Evolutionary conservation across 2,797 vertebrate genomes (phyloP).

Genomic region (Triplophysa bombifrons): DNA sequence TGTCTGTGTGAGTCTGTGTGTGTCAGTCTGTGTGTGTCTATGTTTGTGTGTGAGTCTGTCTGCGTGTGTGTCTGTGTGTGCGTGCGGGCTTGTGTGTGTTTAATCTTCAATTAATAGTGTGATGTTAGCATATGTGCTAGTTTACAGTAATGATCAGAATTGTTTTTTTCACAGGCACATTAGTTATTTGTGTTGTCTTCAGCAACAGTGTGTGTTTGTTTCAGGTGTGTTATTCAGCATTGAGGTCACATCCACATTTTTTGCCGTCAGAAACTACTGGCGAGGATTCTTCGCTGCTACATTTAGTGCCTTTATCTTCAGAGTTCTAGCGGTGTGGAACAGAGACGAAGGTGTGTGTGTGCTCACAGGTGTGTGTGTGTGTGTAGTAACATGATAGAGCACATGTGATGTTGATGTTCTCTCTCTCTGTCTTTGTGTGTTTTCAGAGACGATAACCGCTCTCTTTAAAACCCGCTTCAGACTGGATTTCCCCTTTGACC

Average conservation of each 20-base stretch:
- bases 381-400: too few relatives aligned
- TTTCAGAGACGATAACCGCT: conserved; percentile 92
- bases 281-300: conserved; percentile 96
- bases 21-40: not conserved
- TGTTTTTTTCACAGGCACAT: too few relatives aligned
- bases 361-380: not conserved
- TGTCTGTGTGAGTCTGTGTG: not conserved
- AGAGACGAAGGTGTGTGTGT: conserved; percentile 86
- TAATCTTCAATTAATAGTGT: too few relatives aligned
- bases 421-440: conserved; percentile 15
- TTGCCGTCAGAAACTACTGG: conserved; percentile 98
- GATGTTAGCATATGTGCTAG: too few relatives aligned
- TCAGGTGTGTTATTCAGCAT: conserved; percentile 96
- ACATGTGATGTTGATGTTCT: too few relatives aligned
- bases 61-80: too few relatives aligned
- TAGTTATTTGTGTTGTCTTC: too few relatives aligned
- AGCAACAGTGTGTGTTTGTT: conserved; percentile 33
- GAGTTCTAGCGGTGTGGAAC: conserved; percentile 96
- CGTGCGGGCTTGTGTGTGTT: too few relatives aligned
- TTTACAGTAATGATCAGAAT: too few relatives aligned
- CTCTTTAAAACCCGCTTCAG: conserved; percentile 97
- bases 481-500: conserved; percentile 94
- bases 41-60: too few relatives aligned
- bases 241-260: conserved; percentile 97
- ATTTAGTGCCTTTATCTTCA: conserved; percentile 98